These are phyloP conservation scores for Kobus ellipsiprymnus DNA, from an alignment of 2,113 vertebrate species.

Conservation along the genomic window DNA sequence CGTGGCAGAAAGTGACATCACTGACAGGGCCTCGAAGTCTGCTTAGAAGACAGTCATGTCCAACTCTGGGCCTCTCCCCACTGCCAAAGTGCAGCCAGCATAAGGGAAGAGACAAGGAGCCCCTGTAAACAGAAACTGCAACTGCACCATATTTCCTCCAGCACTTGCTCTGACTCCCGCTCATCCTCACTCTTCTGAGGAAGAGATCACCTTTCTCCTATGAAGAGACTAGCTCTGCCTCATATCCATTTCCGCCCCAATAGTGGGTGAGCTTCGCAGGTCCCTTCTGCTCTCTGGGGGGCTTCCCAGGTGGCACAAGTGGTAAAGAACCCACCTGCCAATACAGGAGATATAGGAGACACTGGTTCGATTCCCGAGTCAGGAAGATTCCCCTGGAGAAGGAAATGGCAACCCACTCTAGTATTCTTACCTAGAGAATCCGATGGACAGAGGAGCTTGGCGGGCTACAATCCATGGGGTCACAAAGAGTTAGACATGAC, in stretches of 20 bases:
- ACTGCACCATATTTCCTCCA: not conserved
- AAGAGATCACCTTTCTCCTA: not conserved
- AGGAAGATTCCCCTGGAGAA: not conserved
- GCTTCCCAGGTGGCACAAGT: not conserved
- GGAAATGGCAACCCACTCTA: not conserved
- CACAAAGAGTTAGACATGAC: not conserved
- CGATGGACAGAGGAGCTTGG: not conserved
- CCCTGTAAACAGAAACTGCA: not conserved
- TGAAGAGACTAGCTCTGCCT: not conserved
- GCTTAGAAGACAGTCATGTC: not conserved
- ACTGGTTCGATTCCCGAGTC: accelerated
- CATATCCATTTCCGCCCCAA: not conserved
- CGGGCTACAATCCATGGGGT: not conserved
- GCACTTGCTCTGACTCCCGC: too few species aligned
- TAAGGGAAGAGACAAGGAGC: not conserved
- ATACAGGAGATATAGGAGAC: not conserved
- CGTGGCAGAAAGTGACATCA: not conserved
- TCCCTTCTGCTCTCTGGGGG: not conserved
- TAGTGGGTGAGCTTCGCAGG: not conserved
- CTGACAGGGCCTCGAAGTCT: not conserved
- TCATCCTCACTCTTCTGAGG: not conserved
- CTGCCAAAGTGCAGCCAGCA: not conserved
- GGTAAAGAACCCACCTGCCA: not conserved
- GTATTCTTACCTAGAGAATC: not conserved
- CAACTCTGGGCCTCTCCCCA: not conserved